Conservation (phyloP, 2,888 invertebrate species). For the Allolobophora icterica region DNA sequence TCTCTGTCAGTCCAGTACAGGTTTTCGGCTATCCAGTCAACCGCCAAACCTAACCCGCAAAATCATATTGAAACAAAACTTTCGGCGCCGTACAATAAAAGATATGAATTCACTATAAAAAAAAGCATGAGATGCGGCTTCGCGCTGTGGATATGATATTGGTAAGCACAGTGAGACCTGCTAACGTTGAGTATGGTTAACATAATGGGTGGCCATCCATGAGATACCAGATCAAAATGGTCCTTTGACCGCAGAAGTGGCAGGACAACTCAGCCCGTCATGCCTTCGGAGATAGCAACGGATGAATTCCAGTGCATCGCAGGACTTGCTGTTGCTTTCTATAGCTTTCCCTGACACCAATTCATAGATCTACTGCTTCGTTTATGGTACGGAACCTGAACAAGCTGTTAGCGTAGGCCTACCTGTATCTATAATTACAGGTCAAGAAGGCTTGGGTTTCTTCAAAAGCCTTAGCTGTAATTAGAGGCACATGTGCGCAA, state of each 20-base stretch:
- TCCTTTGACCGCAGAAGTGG: background rate
- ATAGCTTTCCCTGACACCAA: too few relatives aligned
- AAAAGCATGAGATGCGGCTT: background rate
- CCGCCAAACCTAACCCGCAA: constrained; percentile 40
- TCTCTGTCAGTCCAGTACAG: constrained; percentile 43
- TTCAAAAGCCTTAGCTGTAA: too few relatives aligned
- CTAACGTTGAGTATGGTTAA: background rate
- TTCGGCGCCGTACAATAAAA: background rate
- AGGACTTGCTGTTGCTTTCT: too few relatives aligned
- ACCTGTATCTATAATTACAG: too few relatives aligned
- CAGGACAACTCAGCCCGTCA: background rate
- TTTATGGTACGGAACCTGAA: too few relatives aligned
- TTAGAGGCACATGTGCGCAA: too few relatives aligned
- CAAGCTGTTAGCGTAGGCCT: too few relatives aligned
- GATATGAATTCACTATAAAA: background rate
- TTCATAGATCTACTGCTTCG: too few relatives aligned
- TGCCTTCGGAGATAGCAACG: too few relatives aligned
- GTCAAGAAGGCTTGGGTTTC: too few relatives aligned
- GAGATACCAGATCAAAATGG: background rate
- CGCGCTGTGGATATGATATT: background rate
- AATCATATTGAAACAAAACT: background rate
- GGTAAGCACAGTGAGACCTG: background rate
- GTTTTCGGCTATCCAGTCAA: constrained; percentile 46
- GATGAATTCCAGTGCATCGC: too few relatives aligned
- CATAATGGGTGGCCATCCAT: too few relatives aligned